Evolutionary conservation across 2,113 vertebrate genomes (phyloP).

Genomic region (Irena cyanogastra): DNA sequence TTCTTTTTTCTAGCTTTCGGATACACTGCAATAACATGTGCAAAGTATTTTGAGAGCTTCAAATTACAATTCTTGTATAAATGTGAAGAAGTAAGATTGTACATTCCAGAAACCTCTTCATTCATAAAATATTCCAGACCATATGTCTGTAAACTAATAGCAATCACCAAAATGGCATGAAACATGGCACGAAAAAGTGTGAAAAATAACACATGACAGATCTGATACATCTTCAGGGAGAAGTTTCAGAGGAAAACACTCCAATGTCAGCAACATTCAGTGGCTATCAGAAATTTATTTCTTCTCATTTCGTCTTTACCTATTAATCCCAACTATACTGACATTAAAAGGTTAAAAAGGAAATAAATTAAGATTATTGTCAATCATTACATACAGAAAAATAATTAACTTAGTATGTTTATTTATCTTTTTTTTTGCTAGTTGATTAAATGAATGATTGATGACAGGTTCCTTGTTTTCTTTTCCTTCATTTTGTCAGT

Average conservation of each 20-base stretch:
- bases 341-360: constrained; percentile 66
- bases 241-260: neutral
- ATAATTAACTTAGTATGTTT: constrained; percentile 81
- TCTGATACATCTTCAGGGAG: constrained; percentile 4
- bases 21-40: neutral
- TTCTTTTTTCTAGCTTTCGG: neutral
- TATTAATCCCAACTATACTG: constrained; percentile 40
- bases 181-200: constrained; percentile 1
- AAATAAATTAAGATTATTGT: constrained; percentile 77
- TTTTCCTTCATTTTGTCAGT: constrained; percentile 72
- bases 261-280: neutral
- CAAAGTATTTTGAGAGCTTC: constrained; percentile 1
- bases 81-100: neutral
- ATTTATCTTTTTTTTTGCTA: constrained; percentile 79
- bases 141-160: constrained; percentile 41
- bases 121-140: constrained; percentile 57
- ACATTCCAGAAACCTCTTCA: constrained; percentile 24
- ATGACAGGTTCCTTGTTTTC: constrained; percentile 77
- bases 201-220: constrained; percentile 54
- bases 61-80: neutral
- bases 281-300: constrained; percentile 9
- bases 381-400: constrained; percentile 76
- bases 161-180: constrained; percentile 16
- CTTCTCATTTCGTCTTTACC: neutral
- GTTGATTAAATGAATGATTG: constrained; percentile 83